Conservation (phyloP, 2,113 vertebrate genomes). For the Ammodytes marinus region DNA sequence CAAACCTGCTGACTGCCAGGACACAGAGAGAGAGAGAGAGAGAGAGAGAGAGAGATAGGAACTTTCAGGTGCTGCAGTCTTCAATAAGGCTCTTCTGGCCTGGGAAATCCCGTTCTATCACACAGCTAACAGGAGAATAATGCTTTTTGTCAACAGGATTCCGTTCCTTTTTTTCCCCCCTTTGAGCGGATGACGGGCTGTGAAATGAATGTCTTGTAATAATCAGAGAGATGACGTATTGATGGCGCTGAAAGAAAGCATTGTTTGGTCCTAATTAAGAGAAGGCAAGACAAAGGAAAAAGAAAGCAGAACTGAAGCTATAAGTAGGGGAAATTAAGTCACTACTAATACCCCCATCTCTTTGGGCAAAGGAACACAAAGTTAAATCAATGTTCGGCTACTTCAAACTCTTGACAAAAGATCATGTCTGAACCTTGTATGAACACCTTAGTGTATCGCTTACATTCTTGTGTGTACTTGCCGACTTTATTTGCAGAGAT, state of each 20-base stretch:
- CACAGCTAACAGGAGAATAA: background rate
- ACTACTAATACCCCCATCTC: background rate
- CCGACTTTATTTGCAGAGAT: background rate
- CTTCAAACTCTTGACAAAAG: background rate
- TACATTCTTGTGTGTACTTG: background rate
- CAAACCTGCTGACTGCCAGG: background rate
- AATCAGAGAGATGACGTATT: constrained; percentile 7
- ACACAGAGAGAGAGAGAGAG: background rate
- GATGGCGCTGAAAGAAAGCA: background rate
- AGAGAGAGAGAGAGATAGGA: background rate
- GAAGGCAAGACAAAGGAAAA: background rate
- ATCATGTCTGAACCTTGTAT: too few relatives aligned
- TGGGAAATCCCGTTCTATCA: background rate
- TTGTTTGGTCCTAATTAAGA: background rate
- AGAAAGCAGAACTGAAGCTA: background rate
- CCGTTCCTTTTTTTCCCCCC: background rate
- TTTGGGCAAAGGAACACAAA: background rate
- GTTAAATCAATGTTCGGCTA: background rate
- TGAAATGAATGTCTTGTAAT: background rate
- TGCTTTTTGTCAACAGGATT: background rate
- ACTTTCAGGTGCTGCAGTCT: background rate
- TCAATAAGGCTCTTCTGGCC: background rate
- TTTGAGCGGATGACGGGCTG: constrained; percentile 6
- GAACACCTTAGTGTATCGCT: too few relatives aligned
- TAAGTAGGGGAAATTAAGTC: background rate